Conservation (phyloP, 2,113 vertebrate species). For the Nyctereutes procyonoides region DNA sequence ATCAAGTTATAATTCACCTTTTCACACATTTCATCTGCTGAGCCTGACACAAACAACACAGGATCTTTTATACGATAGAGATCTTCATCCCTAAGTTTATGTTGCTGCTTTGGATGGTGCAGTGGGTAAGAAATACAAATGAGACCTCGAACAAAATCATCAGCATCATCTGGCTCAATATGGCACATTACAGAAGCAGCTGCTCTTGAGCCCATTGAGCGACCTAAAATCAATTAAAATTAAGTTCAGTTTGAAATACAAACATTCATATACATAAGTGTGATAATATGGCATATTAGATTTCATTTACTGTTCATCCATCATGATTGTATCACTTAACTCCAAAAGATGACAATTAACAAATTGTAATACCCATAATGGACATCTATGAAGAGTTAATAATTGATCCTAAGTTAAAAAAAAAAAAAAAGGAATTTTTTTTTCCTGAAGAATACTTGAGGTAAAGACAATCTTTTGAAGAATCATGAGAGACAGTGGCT, state of each 20-base stretch:
- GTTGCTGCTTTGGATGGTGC: conserved; percentile 91
- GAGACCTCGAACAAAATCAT: conserved; percentile 89
- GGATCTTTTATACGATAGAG: conserved; percentile 88
- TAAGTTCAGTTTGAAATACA: conserved; percentile 57
- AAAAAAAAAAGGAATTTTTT: neutral
- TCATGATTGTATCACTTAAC: neutral
- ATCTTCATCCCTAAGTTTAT: conserved; percentile 91
- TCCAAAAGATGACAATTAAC: conserved; percentile 27
- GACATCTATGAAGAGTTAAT: conserved; percentile 40
- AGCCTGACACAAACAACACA: conserved; percentile 95
- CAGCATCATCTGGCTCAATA: conserved; percentile 81
- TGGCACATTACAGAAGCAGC: conserved; percentile 89
- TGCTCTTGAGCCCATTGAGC: conserved; percentile 95
- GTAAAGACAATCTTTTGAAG: conserved; percentile 27
- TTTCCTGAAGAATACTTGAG: conserved; percentile 25
- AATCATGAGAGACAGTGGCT: neutral
- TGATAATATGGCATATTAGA: conserved; percentile 11
- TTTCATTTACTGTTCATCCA: conserved; percentile 40
- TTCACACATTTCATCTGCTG: conserved; percentile 95
- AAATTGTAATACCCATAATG: neutral
- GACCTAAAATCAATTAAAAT: conserved; percentile 87
- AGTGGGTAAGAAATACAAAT: conserved; percentile 95
- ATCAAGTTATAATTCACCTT: conserved; percentile 85
- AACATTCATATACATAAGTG: conserved; percentile 42
- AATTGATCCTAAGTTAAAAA: neutral